Evolutionary conservation across 2,797 vertebrate species (phyloP).

Genomic region (Delichon dasypus): DNA sequence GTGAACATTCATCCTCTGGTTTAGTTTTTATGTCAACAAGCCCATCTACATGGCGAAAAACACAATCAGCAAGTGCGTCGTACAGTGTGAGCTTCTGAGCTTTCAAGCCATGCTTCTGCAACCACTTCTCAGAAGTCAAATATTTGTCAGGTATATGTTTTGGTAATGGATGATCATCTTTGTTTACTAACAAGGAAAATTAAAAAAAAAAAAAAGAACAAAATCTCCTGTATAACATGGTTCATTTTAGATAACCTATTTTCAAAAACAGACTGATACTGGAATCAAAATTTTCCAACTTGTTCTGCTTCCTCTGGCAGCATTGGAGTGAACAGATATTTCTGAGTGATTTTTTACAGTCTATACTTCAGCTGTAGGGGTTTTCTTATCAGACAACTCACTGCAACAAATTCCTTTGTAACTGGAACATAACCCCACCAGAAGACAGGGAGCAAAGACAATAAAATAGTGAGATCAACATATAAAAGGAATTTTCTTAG

Average conservation of each 20-base stretch:
- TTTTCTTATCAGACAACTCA: not conserved
- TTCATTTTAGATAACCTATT: not conserved
- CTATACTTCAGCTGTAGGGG: rapidly evolving
- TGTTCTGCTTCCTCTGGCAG: not conserved
- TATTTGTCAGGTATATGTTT: constrained; percentile 53
- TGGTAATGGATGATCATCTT: not conserved
- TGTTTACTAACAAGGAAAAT: not conserved
- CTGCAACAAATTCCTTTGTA: not conserved
- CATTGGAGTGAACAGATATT: not conserved
- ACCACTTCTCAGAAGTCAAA: constrained; percentile 76
- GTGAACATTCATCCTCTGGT: constrained; percentile 70
- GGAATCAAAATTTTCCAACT: not conserved
- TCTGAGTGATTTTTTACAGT: not conserved
- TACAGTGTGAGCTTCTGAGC: constrained; percentile 75
- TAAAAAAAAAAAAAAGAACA: not conserved
- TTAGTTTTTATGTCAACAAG: constrained; percentile 78
- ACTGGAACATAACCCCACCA: not conserved
- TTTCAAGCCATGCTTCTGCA: constrained; percentile 78
- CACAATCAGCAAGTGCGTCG: constrained; percentile 74
- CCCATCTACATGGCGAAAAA: constrained; percentile 78
- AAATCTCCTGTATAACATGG: not conserved
- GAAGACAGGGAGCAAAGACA: not conserved
- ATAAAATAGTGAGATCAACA: not conserved
- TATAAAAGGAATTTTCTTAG: not conserved
- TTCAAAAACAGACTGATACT: not conserved